Evolutionary conservation across 2,113 vertebrate species (phyloP).

Genomic region (Macquaria australasica): DNA sequence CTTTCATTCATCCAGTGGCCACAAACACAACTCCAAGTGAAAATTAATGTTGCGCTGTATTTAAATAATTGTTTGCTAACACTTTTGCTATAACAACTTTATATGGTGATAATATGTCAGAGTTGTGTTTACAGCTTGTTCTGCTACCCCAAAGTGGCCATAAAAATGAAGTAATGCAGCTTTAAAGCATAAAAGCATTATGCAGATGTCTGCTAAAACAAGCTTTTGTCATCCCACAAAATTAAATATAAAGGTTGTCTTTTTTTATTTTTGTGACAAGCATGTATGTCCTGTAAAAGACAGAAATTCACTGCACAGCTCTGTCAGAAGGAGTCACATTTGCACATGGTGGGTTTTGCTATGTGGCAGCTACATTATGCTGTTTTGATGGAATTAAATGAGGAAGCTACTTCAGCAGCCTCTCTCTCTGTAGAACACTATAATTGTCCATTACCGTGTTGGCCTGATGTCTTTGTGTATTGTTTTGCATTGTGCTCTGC

Average conservation of each 20-base stretch:
- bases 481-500: conserved; percentile 9
- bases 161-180: not conserved
- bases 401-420: conserved; percentile 45
- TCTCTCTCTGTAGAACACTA: conserved; percentile 8
- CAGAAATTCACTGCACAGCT: not conserved
- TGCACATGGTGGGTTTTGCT: conserved; percentile 20
- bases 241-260: not conserved
- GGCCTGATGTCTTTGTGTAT: conserved; percentile 19
- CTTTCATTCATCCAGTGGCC: too few species aligned
- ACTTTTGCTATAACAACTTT: not conserved
- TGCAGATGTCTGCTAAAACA: not conserved
- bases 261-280: not conserved
- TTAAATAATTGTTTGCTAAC: not conserved
- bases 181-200: not conserved
- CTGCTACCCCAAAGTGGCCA: not conserved
- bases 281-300: not conserved
- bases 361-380: conserved; percentile 27
- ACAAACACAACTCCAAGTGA: too few species aligned
- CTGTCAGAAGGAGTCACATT: not conserved
- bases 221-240: not conserved
- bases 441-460: conserved; percentile 57
- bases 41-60: too few species aligned
- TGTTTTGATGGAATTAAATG: conserved; percentile 46
- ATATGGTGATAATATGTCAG: not conserved
- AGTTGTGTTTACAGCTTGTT: not conserved